Base-by-base conservation (phyloP, 92 coral and sea anemone species). In the Muricea muricata region DNA sequence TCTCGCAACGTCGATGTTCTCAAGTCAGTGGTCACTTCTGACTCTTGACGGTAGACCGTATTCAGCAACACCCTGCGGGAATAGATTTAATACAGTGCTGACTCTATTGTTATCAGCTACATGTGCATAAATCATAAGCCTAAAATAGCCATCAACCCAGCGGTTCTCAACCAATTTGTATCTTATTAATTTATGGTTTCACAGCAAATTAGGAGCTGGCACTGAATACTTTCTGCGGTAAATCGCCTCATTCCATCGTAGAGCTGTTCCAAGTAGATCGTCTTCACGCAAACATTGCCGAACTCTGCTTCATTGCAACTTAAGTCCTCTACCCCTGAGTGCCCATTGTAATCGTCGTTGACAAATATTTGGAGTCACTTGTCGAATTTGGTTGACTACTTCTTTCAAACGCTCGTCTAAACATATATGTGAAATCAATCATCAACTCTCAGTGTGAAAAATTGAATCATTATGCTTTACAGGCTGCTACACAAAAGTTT, bases 1-100 rank as follows among this genome's bases (percentile, higher is more conserved):
- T 26, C 80, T 41, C 31, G 89, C 91, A 37, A 91, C 93, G 20
- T 86, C 86, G 24, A 83, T 37, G 69, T 86, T 81, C 33, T 82
- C 93, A 34, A 86, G 84, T 31, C 88, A 90, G 48, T 86, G 81
- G 57, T 89, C 84, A 52, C 83, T 85, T 32, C 92, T 85, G 17
- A 89, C 92, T 40, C 86, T 90, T 52, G 88, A 90, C 24, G 90
- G 90, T 17, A 90, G 41, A 39, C 93, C 93, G 85, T 86, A 90
- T 10, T 21, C 45, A 31, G 54, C 55, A 20, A 78, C 83, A 25
- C 78, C 90, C 65, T 86, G 47, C 56, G 65, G 77, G 85, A 90
- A 90, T 34, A 47, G 78, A 9, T 48, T 88, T 26, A 90, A 69
- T 8, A 86, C 93, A 50, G 93, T 81, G 45, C 69, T 35, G n/a